Conservation (phyloP, 2,797 vertebrate genomes). For the Erethizon dorsatum region DNA sequence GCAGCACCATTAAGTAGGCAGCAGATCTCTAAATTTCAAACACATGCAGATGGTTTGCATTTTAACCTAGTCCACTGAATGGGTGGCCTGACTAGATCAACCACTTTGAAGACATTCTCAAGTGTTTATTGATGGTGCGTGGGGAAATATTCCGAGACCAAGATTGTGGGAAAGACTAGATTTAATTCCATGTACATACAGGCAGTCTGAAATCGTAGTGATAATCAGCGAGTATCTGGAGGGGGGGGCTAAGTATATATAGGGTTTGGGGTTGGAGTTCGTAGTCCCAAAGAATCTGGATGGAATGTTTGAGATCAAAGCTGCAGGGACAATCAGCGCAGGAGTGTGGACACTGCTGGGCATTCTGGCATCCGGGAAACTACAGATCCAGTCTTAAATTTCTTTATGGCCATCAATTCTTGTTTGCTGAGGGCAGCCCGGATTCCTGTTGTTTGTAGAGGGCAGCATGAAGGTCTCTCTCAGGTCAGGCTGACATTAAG, state of each 20-base stretch:
- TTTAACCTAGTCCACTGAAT: not conserved
- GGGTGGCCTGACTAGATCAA: not conserved
- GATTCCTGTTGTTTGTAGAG: not conserved
- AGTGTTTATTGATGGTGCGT: not conserved
- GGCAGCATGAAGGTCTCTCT: not conserved
- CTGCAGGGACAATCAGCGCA: not conserved
- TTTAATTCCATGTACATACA: not conserved
- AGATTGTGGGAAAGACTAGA: not conserved
- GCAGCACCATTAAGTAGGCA: not conserved
- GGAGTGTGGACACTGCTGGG: not conserved
- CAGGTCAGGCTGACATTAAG: not conserved
- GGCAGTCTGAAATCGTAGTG: not conserved
- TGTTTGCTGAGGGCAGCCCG: not conserved
- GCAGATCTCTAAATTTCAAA: not conserved
- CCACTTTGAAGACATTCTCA: not conserved
- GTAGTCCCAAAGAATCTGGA: not conserved
- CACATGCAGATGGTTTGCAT: not conserved
- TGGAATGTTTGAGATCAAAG: not conserved
- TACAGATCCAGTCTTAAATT: not conserved
- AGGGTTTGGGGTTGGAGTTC: not conserved
- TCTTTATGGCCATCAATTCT: not conserved
- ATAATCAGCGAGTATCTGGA: not conserved
- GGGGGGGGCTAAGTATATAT: not conserved
- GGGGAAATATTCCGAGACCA: not conserved
- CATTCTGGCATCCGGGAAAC: not conserved